These are phyloP conservation scores for Pomacea canaliculata DNA, from an alignment of 2,888 invertebrate species.

Conservation along the genomic window DNA sequence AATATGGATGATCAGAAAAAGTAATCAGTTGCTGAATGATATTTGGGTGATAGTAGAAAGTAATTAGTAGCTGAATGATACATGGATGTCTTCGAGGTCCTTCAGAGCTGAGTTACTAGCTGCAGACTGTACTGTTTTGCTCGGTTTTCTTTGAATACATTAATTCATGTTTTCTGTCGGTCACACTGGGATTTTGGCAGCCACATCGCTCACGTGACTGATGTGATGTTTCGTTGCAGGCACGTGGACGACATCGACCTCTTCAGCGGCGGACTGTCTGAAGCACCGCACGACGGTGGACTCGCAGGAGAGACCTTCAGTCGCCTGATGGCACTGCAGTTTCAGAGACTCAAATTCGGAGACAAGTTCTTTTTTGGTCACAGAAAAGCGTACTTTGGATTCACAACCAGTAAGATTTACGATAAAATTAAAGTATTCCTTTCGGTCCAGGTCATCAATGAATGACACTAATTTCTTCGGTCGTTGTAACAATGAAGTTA, in stretches of 20 bases:
- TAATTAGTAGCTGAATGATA: no score
- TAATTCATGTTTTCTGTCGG: no score
- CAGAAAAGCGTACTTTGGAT: background rate
- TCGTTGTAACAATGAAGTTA: no score
- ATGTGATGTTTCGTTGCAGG: background rate
- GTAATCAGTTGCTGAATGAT: no score
- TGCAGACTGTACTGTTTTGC: no score
- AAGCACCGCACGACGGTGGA: conserved; percentile 8
- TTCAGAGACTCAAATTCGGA: conserved; percentile 14
- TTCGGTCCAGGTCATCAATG: background rate
- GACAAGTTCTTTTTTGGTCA: conserved; percentile 17
- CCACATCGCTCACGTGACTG: background rate
- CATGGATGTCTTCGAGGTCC: no score
- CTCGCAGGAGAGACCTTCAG: conserved; percentile 21
- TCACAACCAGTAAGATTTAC: background rate
- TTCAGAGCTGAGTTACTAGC: no score
- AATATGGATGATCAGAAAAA: no score
- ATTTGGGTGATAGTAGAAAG: no score
- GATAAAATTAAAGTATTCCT: background rate
- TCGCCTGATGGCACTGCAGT: conserved; percentile 13
- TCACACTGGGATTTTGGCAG: background rate
- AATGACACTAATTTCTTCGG: no score
- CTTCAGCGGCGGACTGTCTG: conserved; percentile 10
- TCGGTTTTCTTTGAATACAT: no score
- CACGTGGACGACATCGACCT: conserved; percentile 24